These are phyloP conservation scores for Rhincodon typus DNA, from an alignment of 2,797 vertebrate genomes.

Conservation along the genomic window DNA sequence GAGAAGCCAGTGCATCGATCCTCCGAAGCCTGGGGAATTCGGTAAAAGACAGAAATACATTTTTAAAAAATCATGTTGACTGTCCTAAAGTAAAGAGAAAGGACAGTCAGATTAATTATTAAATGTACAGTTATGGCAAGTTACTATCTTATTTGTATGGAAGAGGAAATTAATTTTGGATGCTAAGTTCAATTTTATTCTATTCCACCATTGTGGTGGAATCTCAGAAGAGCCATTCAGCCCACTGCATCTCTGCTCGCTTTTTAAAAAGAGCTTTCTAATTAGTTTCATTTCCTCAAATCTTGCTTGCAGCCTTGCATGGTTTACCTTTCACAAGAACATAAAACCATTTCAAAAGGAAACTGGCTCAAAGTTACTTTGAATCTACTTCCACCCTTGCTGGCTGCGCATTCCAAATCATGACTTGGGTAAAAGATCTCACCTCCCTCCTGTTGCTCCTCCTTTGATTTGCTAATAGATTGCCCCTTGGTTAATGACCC, in stretches of 20 bases:
- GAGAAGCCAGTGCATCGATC: conserved; percentile 77
- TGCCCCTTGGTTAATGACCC: background rate
- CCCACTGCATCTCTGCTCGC: background rate
- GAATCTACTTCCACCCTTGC: background rate
- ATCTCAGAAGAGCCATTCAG: background rate
- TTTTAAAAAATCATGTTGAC: background rate
- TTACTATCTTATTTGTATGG: background rate
- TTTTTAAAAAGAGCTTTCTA: background rate
- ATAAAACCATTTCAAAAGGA: background rate
- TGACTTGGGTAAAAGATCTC: background rate
- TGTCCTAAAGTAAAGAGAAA: background rate
- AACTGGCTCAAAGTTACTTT: background rate
- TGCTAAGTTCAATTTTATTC: background rate
- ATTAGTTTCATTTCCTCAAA: background rate
- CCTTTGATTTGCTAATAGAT: background rate
- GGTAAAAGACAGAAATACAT: background rate
- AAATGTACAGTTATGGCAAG: no score
- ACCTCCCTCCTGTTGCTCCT: background rate
- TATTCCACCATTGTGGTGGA: background rate
- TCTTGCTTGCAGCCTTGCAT: background rate
- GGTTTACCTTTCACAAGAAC: background rate
- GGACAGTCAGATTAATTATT: background rate
- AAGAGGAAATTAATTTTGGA: background rate
- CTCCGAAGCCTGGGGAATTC: conserved; percentile 70
- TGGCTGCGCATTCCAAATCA: background rate